Percentiles rank a stretch among this genome's conserved stretches.
phyloP scores from a whole-genome alignment of 92 coral and sea anemone genomes.

The Pocillopora grandis region DNA sequence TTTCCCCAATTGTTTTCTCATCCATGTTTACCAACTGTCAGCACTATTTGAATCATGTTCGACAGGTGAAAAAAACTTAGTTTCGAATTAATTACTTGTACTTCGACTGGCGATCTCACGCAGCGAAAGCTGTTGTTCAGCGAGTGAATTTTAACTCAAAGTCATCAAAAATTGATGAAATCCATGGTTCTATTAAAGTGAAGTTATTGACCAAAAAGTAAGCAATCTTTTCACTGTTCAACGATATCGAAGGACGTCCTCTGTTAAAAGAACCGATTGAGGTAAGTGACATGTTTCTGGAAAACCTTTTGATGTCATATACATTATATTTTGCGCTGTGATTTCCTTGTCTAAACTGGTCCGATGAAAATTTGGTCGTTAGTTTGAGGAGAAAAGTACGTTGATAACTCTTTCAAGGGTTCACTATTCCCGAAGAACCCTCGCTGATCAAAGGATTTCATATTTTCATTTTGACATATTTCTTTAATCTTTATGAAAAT shows the following conservation, averaged over 20 bases:
- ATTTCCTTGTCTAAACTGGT: too few relatives aligned
- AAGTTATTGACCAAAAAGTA: neutral
- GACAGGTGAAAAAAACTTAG: conserved; percentile 1
- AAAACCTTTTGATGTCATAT: neutral
- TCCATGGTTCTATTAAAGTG: neutral
- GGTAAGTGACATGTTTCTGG: neutral
- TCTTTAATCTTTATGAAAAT: too few relatives aligned
- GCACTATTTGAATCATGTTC: neutral
- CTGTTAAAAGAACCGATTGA: neutral
- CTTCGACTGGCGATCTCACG: neutral
- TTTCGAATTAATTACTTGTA: neutral
- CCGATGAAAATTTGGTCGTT: too few relatives aligned
- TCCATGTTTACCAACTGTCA: neutral
- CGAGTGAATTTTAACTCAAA: neutral
- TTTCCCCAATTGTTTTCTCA: neutral
- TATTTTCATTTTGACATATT: too few relatives aligned
- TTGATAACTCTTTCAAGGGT: too few relatives aligned
- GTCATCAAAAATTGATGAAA: neutral
- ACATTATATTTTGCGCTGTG: neutral
- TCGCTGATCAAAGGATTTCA: too few relatives aligned
- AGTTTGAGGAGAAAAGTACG: too few relatives aligned
- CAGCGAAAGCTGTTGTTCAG: neutral
- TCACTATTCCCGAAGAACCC: too few relatives aligned
- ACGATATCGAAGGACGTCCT: neutral
- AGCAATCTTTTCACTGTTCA: neutral